Evolutionary conservation across 2,888 invertebrate species (phyloP), one percentile per base, ranked within the genome.

Genomic region (Eupithecia pulchellata): DNA sequence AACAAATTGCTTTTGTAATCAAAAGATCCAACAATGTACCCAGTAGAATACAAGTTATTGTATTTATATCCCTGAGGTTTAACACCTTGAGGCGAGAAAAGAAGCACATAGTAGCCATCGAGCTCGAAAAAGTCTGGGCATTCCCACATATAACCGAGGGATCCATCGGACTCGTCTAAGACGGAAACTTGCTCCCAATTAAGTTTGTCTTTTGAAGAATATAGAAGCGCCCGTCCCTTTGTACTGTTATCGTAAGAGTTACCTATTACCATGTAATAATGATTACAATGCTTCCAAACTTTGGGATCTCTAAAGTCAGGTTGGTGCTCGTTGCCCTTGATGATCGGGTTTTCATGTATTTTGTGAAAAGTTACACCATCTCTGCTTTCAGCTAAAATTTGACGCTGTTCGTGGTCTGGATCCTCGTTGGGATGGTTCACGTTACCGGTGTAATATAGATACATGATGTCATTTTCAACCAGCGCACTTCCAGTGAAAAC

Each of bases 91-190:
- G 93, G 91, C 6, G 93, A 94, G 67, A 95, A 86, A 4, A 95
- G 74, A 1, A 95, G 79, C 20, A 95, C 80, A 74, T 81, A 89
- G 66, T 82, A 78, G 0, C 89, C 90, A 29, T 84, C 70, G 0
- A 95, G 71, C 75, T 91, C 87, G 52, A 95, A 94, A 65, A 95
- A 91, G 75, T 94, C 94, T 0, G 95, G 95, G 81, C 95, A 95
- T 78, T 95, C 95, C 90, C 90, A 95, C 92, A 94, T 93, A 55
- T 81, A 91, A 1, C 92, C 92, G 1, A 91, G 83, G 20, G 74
- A 78, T 8, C 91, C 91, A 64, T 91, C 82, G 0, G 93, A 91
- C 77, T 87, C 75, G 60, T 71, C 86, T 25, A 94, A 75, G 61
- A 86, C 74, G 4, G 90, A 82, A 0, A 77, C 80, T 77, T 89